Evolutionary conservation across 2,797 vertebrate species (phyloP), one percentile per base, ranked within the genome.

Genomic region (Hippopotamyrus pictus): DNA sequence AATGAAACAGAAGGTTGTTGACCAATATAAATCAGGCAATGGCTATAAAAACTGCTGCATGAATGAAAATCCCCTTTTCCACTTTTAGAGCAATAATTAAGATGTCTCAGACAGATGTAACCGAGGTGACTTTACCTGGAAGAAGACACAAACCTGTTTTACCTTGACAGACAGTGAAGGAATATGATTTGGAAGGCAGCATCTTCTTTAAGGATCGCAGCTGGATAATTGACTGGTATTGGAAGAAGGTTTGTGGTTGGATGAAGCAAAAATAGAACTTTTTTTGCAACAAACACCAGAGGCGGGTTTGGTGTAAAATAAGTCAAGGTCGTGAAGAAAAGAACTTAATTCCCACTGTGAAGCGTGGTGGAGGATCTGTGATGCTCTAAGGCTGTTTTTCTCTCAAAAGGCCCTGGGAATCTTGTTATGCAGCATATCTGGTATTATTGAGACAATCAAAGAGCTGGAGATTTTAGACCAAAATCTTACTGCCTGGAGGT

Each of bases 211-310:
- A 41, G 69, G 33, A 76, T 76, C 14, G 14, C 33, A 41, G 69
- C 33, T 76, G 33, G 69, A 41, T 37, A 76, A 76, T 76, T 76
- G 69, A 76, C 69, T 41, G 69, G 33, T 76, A 76, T 76, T 76
- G 14, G 33, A 76, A 33, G 69, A 73, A 73, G 69, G 33, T 12
- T 22, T 88, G 1, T 88, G 69, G 19, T 25, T 6, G 14, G 51
- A 14, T 82, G 37, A 11, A 22, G 11, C 33, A 82, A 59, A 12
- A 54, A 51, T n/a, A 29, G 11, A 17, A 54, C 22, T 44, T 76
- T 76, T 69, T 76, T 76, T 76, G 69, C 33, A 76, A 76, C 14
- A 76, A 76, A 76, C 69, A 76, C 69, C 33, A 76, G 69, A 76
- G 69, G 69, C 69, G 29, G 69, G 69, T 76, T 76, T 76, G 69